Percentiles rank a stretch among this genome's conserved stretches.
Evolutionary conservation across 2,113 vertebrate genomes (phyloP).

Genomic region (Nesospiza acunhae): DNA sequence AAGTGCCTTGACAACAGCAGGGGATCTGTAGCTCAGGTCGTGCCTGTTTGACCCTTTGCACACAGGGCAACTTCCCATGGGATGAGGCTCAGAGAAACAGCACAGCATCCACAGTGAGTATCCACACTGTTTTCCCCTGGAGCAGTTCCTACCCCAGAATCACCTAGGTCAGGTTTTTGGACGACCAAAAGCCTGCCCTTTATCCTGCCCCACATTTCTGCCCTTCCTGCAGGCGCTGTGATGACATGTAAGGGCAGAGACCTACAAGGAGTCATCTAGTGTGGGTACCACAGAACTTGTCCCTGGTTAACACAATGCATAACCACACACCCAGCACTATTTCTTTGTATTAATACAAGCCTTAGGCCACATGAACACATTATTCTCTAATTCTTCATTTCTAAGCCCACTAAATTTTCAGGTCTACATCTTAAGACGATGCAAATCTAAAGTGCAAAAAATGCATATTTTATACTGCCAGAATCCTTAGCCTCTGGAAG

Average conservation of each 20-base stretch:
- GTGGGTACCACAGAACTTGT: neutral
- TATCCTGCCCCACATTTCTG: neutral
- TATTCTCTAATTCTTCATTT: neutral
- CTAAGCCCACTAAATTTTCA: neutral
- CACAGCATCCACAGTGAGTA: neutral
- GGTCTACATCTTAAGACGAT: neutral
- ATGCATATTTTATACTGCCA: neutral
- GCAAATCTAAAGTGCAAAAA: neutral
- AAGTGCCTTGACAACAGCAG: neutral
- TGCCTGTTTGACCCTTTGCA: neutral
- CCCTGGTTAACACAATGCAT: neutral
- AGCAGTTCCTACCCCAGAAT: neutral
- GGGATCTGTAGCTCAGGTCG: rapidly evolving
- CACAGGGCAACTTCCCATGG: neutral
- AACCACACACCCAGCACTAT: neutral
- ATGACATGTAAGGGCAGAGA: neutral
- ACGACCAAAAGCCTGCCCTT: neutral
- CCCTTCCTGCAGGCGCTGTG: rapidly evolving
- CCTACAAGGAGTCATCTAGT: neutral
- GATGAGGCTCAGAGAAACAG: neutral
- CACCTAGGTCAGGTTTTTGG: neutral
- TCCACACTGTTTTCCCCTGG: rapidly evolving
- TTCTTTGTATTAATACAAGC: neutral
- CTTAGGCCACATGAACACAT: neutral
- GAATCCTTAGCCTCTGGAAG: neutral